These are phyloP conservation scores for Dryoscopus gambensis DNA, from an alignment of 2,113 vertebrate genomes.

Conservation along the genomic window DNA sequence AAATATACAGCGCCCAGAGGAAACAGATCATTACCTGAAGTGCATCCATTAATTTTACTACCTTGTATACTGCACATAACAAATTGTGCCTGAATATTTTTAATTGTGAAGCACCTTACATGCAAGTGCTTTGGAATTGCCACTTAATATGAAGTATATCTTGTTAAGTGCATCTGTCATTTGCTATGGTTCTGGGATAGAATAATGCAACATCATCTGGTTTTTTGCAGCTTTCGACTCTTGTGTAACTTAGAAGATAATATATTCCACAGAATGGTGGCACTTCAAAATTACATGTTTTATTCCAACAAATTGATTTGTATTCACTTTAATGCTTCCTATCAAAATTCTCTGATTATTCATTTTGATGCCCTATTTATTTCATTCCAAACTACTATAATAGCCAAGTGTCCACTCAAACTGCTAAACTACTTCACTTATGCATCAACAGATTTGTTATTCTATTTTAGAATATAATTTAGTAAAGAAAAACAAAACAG, in stretches of 20 bases:
- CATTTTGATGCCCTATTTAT: not conserved
- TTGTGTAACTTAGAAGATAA: not conserved
- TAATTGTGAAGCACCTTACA: slow-evolving; percentile 66
- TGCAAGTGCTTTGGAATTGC: slow-evolving; percentile 56
- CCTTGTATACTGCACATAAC: slow-evolving; percentile 62
- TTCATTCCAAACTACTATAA: not conserved
- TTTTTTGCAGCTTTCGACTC: slow-evolving; percentile 34
- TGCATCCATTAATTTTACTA: slow-evolving; percentile 74
- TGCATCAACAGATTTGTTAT: not conserved
- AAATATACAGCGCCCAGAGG: slow-evolving; percentile 64
- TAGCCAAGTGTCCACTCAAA: not conserved
- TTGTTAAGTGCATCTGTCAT: slow-evolving; percentile 55
- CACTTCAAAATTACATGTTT: not conserved
- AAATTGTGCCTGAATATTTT: slow-evolving; percentile 65
- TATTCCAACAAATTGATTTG: slow-evolving; percentile 7
- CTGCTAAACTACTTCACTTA: not conserved
- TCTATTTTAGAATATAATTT: not conserved
- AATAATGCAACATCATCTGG: slow-evolving; percentile 3
- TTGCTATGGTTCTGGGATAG: not conserved
- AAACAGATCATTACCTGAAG: slow-evolving; percentile 75
- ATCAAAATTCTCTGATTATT: not conserved
- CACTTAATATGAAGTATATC: slow-evolving; percentile 60
- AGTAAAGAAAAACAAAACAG: not conserved
- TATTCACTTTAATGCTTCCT: not conserved
- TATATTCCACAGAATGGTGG: not conserved